Conservation (phyloP, 2,797 vertebrate species). For the Anas capensis region DNA sequence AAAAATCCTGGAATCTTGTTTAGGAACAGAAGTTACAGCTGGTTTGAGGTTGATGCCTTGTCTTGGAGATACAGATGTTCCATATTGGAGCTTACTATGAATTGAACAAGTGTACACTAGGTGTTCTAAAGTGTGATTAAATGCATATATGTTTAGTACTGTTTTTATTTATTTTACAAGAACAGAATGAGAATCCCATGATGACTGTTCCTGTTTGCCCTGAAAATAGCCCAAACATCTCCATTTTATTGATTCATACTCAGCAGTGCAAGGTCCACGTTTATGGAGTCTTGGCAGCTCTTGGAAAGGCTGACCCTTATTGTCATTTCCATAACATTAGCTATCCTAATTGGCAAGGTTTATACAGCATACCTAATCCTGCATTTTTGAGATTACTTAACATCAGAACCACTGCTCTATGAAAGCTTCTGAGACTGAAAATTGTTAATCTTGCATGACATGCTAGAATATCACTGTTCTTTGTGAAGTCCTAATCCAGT, state of each 20-base stretch:
- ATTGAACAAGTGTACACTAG: fast-evolving
- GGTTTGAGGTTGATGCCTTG: background rate
- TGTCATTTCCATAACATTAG: background rate
- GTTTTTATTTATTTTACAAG: background rate
- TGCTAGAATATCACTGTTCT: background rate
- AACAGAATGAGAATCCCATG: background rate
- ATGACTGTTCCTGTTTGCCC: background rate
- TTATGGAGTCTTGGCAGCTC: fast-evolving
- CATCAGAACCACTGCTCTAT: background rate
- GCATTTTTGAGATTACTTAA: background rate
- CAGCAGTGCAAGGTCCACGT: background rate
- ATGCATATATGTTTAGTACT: background rate
- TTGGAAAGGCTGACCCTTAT: background rate
- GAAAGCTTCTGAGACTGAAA: constrained; percentile 1
- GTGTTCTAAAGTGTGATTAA: background rate
- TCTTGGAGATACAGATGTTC: background rate
- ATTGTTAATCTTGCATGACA: background rate
- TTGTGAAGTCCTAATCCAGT: background rate
- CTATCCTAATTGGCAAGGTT: background rate
- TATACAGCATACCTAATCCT: background rate
- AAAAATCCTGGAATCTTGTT: background rate
- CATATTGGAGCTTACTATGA: background rate
- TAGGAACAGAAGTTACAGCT: background rate
- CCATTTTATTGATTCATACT: background rate
- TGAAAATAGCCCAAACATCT: background rate